Evolutionary conservation across 2,797 vertebrate genomes (phyloP), one percentile per base, ranked within the genome.

Genomic region (Staurois parvus): DNA sequence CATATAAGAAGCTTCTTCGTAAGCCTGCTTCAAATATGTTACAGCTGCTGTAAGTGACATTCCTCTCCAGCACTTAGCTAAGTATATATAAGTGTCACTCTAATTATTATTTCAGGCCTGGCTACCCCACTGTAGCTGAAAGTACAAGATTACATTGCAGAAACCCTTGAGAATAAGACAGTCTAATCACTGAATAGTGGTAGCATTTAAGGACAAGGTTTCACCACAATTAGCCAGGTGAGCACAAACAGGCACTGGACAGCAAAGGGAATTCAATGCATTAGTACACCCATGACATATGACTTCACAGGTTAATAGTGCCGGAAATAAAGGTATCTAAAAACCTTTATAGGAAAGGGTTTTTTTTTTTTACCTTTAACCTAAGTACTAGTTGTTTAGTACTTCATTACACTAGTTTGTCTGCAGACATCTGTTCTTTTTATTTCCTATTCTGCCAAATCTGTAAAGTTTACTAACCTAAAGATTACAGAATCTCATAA

Each of bases 91-190:
- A n/a, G 67, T 70, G 21, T 70, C 42, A 79, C 29, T 68, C 37
- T 69, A 64, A 62, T 37, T 37, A 70, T 32, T 56, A 56, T 32
- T 70, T 72, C 68, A 81, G 42, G 68, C 45, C 48, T 59, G 45
- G 29, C 10, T 52, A 68, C 75, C 70, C 52, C 19, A 30, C 56
- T 74, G 73, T 26, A 74, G 21, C 37, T 28, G 68, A 73, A 82
- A 82, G 70, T 42, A 64, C 28, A 72, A 72, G 69, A 80, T 81
- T 30, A 59, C 42, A 72, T 72, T 72, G 30, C 79, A 72, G 32
- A 37, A 34, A 70, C 52, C 40, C 12, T 26, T 32, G 37, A 37
- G 8, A 37, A 37, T 10, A 9, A 37, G 42, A 30, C 29, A 40
- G 5, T 52, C 29, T 69, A 24, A 42, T 32, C 34, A 48, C 78